A percentile compares a stretch with the other conserved stretches of the same genome.
These are phyloP conservation scores for Parus major DNA, from an alignment of 2,113 vertebrate species.

Conservation along the genomic window DNA sequence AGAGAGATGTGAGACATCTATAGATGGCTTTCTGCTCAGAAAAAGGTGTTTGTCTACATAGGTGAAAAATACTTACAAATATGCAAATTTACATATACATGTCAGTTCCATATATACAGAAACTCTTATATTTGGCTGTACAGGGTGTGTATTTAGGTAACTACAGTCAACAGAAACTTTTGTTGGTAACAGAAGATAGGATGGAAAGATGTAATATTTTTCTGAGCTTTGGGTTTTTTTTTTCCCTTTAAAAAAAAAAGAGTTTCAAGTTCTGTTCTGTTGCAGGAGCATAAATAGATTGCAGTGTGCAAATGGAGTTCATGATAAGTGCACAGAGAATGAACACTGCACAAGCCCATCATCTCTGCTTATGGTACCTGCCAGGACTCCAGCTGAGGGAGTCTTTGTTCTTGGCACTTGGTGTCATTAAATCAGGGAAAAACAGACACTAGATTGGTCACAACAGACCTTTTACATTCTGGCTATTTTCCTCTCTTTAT, in stretches of 20 bases:
- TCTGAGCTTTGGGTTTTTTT: neutral
- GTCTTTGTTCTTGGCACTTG: neutral
- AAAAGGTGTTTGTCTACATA: neutral
- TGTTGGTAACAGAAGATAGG: neutral
- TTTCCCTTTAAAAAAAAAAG: neutral
- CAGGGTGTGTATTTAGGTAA: accelerated
- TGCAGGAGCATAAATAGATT: neutral
- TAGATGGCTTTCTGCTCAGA: neutral
- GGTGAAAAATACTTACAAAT: neutral
- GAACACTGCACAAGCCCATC: neutral
- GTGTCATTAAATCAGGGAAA: neutral
- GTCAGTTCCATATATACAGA: neutral
- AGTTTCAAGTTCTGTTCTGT: neutral
- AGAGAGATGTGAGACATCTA: neutral
- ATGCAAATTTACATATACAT: neutral
- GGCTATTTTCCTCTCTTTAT: neutral
- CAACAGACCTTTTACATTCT: neutral
- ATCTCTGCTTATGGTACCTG: neutral
- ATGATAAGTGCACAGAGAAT: neutral
- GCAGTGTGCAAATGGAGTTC: neutral
- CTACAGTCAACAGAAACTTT: neutral
- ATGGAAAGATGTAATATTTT: neutral
- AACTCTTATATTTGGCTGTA: neutral
- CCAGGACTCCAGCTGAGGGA: neutral
- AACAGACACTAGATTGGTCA: neutral